phyloP scores from a whole-genome alignment of 2,797 vertebrate species.

The Microchirus variegatus region DNA sequence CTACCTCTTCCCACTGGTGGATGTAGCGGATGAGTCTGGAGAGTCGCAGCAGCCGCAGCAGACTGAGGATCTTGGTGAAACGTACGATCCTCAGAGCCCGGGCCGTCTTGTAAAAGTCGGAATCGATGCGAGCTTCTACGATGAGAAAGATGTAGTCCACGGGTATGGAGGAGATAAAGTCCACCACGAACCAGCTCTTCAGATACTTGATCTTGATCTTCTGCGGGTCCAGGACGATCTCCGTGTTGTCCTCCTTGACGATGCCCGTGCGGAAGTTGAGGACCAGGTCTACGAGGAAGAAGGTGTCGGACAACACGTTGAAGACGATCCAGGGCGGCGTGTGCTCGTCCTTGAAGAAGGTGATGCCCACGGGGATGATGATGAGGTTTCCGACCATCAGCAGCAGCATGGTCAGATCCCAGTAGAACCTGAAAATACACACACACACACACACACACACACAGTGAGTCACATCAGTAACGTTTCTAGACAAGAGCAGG shows the following conservation, averaged over 20 bases:
- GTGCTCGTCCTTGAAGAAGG: constrained; percentile 99
- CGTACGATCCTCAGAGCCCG: constrained; percentile 96
- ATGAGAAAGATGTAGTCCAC: constrained; percentile 99
- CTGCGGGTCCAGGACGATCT: constrained; percentile 97
- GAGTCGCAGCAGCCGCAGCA: constrained; percentile 92
- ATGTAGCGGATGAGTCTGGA: constrained; percentile 98
- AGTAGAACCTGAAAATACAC: constrained; percentile 98
- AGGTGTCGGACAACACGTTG: constrained; percentile 98
- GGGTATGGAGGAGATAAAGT: constrained; percentile 98
- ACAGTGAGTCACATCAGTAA: constrained; percentile 6
- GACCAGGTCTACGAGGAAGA: constrained; percentile 98
- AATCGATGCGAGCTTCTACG: constrained; percentile 97
- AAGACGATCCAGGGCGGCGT: constrained; percentile 99
- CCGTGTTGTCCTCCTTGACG: constrained; percentile 98
- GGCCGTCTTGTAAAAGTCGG: constrained; percentile 98
- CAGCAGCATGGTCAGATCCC: constrained; percentile 98
- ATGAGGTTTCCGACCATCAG: constrained; percentile 99
- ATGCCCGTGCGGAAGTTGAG: constrained; percentile 99
- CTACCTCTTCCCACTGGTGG: constrained; percentile 99
- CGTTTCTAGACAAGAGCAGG: not conserved
- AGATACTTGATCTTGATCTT: constrained; percentile 98
- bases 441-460: too few relatives aligned
- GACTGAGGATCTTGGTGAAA: constrained; percentile 98
- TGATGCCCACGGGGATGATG: constrained; percentile 99
- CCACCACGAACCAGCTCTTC: constrained; percentile 97